Evolutionary conservation across 2,797 vertebrate genomes (phyloP).

Genomic region (Melanotaenia maccullochi): DNA sequence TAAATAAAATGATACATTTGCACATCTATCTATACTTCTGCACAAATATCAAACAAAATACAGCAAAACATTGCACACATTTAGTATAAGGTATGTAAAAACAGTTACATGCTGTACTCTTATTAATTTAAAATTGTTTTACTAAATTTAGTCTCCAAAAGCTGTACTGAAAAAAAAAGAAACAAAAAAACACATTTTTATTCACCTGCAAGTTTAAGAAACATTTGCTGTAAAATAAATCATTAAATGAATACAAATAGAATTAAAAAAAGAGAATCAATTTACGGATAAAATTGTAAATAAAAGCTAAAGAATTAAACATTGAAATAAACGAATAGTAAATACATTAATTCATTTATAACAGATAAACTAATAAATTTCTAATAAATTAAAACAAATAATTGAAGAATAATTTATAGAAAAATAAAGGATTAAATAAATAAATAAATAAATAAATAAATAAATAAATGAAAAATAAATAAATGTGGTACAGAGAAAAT

Average conservation of each 20-base stretch:
- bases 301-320: too few relatives aligned
- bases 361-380: too few relatives aligned
- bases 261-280: not conserved
- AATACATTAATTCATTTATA: too few relatives aligned
- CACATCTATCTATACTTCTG: not conserved
- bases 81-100: not conserved
- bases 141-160: not conserved
- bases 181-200: not conserved
- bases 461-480: too few relatives aligned
- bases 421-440: too few relatives aligned
- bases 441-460: too few relatives aligned
- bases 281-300: too few relatives aligned
- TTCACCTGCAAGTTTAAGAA: not conserved
- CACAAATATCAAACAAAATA: not conserved
- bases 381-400: too few relatives aligned
- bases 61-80: not conserved
- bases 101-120: not conserved
- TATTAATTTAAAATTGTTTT: not conserved
- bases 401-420: too few relatives aligned
- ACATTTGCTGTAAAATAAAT: not conserved
- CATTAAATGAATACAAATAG: not conserved
- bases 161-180: not conserved
- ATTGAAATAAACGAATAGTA: too few relatives aligned
- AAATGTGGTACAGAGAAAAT: too few relatives aligned
- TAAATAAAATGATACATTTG: not conserved